Evolutionary conservation across 2,113 vertebrate genomes (phyloP).

Genomic region (Pluvialis apricaria): DNA sequence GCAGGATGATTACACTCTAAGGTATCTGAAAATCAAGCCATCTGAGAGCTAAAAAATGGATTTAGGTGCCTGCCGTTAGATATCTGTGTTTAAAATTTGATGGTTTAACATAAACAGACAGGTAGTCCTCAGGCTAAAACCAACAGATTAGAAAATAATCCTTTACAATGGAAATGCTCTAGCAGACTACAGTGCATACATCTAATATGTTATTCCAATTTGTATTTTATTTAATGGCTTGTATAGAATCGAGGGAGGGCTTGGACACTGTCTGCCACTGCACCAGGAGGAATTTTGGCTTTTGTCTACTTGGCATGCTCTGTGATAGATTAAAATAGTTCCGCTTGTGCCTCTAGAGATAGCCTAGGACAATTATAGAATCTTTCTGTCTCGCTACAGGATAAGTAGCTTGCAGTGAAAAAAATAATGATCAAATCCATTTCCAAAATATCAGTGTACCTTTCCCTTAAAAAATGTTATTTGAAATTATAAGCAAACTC

Average conservation of each 20-base stretch:
- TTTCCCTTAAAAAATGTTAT: neutral
- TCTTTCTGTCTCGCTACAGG: neutral
- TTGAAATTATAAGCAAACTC: neutral
- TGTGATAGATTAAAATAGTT: neutral
- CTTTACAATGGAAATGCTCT: neutral
- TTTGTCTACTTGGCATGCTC: neutral
- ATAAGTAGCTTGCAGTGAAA: neutral
- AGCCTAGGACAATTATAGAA: neutral
- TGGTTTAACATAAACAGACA: neutral
- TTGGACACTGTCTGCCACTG: neutral
- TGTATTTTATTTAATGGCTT: neutral
- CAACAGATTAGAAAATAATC: neutral
- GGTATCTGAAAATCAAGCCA: neutral
- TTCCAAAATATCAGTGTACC: neutral
- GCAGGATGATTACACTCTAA: neutral
- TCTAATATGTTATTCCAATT: neutral
- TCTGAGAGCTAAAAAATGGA: neutral
- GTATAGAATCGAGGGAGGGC: accelerated
- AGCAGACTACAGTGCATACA: neutral
- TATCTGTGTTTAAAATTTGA: neutral
- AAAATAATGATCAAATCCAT: neutral
- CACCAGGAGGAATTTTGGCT: neutral
- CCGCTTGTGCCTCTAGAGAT: neutral
- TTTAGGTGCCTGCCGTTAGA: neutral
- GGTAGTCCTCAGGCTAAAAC: neutral